These are phyloP conservation scores for Tamias sibiricus DNA, from an alignment of 2,113 vertebrate species.

Conservation along the genomic window DNA sequence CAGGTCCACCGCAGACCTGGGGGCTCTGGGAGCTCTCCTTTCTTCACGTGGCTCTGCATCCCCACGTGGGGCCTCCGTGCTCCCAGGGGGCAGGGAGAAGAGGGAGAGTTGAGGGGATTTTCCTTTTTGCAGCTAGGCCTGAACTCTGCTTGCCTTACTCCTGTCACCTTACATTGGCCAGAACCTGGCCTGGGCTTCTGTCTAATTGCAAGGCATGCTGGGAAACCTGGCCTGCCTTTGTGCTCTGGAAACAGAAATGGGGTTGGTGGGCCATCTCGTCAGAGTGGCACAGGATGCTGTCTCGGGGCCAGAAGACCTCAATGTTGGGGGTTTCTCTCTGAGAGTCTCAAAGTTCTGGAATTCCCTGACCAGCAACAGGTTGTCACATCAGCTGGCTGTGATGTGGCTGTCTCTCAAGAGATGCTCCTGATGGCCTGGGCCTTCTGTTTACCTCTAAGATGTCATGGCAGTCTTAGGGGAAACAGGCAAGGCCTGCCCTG, in stretches of 20 bases:
- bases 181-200: not conserved
- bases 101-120: too few relatives aligned
- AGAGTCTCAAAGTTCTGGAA: not conserved
- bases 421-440: not conserved
- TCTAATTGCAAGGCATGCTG: not conserved
- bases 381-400: not conserved
- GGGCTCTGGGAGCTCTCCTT: not conserved
- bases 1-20: not conserved
- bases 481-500: not conserved
- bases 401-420: not conserved
- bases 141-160: not conserved
- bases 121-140: too few relatives aligned
- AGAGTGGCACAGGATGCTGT: not conserved
- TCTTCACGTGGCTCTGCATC: not conserved
- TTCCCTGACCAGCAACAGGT: not conserved
- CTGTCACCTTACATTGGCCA: too few relatives aligned
- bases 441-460: not conserved
- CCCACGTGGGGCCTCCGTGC: accelerated
- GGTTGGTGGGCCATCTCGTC: not conserved
- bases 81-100: not conserved
- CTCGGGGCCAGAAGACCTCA: not conserved
- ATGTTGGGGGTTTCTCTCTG: not conserved
- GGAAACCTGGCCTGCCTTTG: not conserved
- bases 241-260: not conserved
- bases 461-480: not conserved